Percentiles rank a stretch among this genome's conserved stretches.
phyloP scores from a whole-genome alignment of 2,888 invertebrate genomes.

The Meiosimyza platycephala region DNA sequence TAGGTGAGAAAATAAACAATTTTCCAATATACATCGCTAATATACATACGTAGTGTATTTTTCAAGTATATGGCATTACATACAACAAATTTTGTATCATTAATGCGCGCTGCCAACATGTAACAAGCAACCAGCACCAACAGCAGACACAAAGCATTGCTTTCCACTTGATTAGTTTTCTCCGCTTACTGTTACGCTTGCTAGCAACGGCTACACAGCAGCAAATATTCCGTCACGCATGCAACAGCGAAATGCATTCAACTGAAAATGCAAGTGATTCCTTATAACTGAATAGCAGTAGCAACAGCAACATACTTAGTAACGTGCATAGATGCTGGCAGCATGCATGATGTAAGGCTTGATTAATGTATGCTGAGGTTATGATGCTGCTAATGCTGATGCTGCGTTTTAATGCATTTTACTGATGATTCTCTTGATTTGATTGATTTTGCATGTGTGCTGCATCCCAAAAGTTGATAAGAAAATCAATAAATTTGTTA shows the following conservation, averaged over 20 bases:
- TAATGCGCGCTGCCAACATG: not conserved
- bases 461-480: too few relatives aligned
- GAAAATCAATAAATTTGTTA: too few relatives aligned
- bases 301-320: too few relatives aligned
- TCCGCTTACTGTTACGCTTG: not conserved
- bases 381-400: too few relatives aligned
- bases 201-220: too few relatives aligned
- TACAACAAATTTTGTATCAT: not conserved
- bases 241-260: constrained; percentile 10
- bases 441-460: too few relatives aligned
- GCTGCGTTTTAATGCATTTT: not conserved
- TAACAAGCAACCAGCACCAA: not conserved
- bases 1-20: too few relatives aligned
- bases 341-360: not conserved
- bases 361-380: not conserved
- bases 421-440: not conserved
- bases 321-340: not conserved
- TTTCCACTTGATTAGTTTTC: constrained; percentile 4
- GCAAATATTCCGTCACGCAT: not conserved
- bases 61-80: not conserved
- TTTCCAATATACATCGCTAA: too few relatives aligned
- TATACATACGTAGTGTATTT: too few relatives aligned
- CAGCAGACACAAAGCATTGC: not conserved
- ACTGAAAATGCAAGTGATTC: constrained; percentile 11
- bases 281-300: not conserved